Base-by-base conservation (phyloP, 2,888 invertebrate species). In the Encarsia formosa region DNA sequence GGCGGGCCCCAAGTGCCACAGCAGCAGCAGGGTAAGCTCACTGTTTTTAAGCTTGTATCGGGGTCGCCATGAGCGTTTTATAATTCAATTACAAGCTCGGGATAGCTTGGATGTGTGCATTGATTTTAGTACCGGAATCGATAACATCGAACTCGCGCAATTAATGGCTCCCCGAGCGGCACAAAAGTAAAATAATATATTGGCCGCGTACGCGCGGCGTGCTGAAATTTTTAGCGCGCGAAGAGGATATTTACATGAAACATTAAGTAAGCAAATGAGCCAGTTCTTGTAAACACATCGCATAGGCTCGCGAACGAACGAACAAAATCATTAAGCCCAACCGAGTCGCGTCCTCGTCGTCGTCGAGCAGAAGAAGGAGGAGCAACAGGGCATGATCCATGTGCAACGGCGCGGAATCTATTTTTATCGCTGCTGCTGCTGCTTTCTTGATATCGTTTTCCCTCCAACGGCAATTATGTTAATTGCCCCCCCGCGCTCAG, bases 1-100 rank as follows among this genome's bases (percentile, higher is more conserved):
- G 64, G 61, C 38, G 65, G 66, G 53, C n/a, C n/a, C n/a, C 71
- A 52, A 8, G 45, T 52, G 4, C 56, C 43, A 2, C 46, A 42
- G 26, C 50, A 49, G n/a, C 49, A 52, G 31, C 26, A 26, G 6
- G 29, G 52, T 54, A 8, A 51, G 54, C 41, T 19, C 4, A 5
- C 13, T 15, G 8, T 6, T 11, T n/a, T n/a, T 6, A 31, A 4
- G 15, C 31, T 6, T 11, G 31, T 3, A 31, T 31, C 31, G 6
- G 31, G 3, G 31, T n/a, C 8, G 16, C 3, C 15, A 13, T 35
- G 4, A 5, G 3, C 5, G 15, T 35, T 16, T 16, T 5, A 6
- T 8, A 26, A 8, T 26, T 8, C 6, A 11, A 11, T 8, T 26
- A 26, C 6, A 26, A 11, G 26, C 26, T 11, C 26, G 26, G 6